phyloP scores from a whole-genome alignment of 2,113 vertebrate genomes.

The Ciconia maguari region DNA sequence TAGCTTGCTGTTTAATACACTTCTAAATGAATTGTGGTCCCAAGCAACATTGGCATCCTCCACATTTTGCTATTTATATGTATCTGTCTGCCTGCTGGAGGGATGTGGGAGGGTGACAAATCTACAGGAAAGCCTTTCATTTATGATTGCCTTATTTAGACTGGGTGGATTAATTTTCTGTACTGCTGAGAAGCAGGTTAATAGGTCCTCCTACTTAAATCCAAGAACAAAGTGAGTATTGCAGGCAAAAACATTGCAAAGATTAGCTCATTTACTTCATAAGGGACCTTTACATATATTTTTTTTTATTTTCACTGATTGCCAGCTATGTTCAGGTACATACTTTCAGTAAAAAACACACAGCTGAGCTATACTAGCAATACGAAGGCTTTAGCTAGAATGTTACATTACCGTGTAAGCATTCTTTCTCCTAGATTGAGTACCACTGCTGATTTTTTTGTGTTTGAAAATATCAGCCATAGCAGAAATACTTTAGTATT shows the following conservation, averaged over 20 bases:
- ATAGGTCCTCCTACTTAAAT: constrained; percentile 31
- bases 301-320: neutral
- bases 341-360: neutral
- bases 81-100: neutral
- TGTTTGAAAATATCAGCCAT: neutral
- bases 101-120: neutral
- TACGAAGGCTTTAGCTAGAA: neutral
- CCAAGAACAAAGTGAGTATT: neutral
- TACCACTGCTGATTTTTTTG: neutral
- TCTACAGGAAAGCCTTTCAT: constrained; percentile 31
- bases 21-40: neutral
- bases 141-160: constrained; percentile 12
- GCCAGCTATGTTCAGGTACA: neutral
- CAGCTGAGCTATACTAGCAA: neutral
- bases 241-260: neutral
- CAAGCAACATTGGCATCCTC: neutral
- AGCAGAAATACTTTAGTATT: neutral
- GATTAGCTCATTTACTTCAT: neutral
- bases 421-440: neutral
- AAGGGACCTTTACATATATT: neutral
- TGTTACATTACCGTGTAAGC: neutral
- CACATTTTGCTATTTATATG: neutral
- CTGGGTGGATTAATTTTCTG: constrained; percentile 21
- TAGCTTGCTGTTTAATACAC: neutral
- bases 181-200: constrained; percentile 28